Percentiles rank a stretch among this genome's conserved stretches.
Evolutionary conservation across 2,888 invertebrate species (phyloP).

Genomic region (Macrosiphum euphorbiae): DNA sequence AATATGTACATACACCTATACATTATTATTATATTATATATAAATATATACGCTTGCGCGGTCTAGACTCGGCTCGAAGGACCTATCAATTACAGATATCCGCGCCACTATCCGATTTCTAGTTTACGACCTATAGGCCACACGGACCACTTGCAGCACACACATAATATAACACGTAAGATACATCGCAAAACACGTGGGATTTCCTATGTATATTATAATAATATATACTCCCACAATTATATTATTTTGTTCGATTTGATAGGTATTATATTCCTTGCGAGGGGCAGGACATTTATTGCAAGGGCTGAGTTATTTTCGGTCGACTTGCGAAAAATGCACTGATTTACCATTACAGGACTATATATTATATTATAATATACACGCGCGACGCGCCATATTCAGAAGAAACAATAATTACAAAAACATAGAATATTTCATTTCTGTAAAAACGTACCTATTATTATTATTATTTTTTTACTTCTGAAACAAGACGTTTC

Average conservation of each 20-base stretch:
- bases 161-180: neutral
- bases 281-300: neutral
- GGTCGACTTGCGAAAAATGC: neutral
- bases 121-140: slow-evolving; percentile 6
- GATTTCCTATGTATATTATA: neutral
- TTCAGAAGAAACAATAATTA: no score
- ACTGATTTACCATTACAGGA: neutral
- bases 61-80: neutral
- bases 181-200: neutral
- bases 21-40: no score
- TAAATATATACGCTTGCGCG: neutral
- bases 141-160: neutral
- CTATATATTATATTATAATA: no score
- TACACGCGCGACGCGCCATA: no score
- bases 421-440: no score
- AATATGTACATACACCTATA: neutral
- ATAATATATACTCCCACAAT: neutral
- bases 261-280: neutral
- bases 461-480: no score
- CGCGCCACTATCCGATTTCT: slow-evolving; percentile 32
- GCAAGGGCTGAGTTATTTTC: neutral
- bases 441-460: no score
- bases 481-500: no score
- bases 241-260: neutral
- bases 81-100: slow-evolving; percentile 40